Base-by-base conservation (phyloP, 2,888 invertebrate genomes). In the Petrolisthes manimaculis region DNA sequence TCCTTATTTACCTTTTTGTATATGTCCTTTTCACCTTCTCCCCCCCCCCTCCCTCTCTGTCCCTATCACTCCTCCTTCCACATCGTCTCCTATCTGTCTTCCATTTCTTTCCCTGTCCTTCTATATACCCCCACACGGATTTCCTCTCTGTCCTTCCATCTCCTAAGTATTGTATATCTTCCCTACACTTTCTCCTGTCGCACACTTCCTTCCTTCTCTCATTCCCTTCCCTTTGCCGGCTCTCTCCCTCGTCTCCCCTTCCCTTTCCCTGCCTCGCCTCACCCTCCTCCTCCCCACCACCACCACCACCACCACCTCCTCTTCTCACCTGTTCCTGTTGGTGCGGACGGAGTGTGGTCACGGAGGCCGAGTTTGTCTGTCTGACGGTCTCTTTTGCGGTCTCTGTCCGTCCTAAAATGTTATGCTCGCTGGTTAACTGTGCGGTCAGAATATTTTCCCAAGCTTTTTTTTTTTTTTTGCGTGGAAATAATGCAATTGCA, bases 401-500 rank as follows among this genome's bases (percentile, higher is more conserved):
- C 71, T 14, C n/a, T n/a, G 14, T 14, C 14, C n/a, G 71, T 71
- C 21, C 71, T n/a, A 12, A 12, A 71, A n/a, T n/a, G 6, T 71
- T 71, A 71, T 71, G 14, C 71, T 21, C 12, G 71, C 71, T 71
- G 71, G n/a, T 21, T 71, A 21, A 71, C 37, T 37, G 37, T 71
- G 71, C 71, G 71, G 71, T 71, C 21, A n/a, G n/a, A n/a, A 21
- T 71, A 71, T n/a, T 71, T 21, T 71, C 21, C 18, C 71, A 71
- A 71, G 21, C 21, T 71, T 71, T 14, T n/a, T n/a, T n/a, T n/a
- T n/a, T n/a, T n/a, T n/a, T n/a, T 21, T 71, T 71, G 71, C n/a
- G 71, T 21, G 71, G 71, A 71, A 71, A 71, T n/a, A 71, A 71
- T 71, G 71, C 71, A 21, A 21, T 71, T n/a, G n/a, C n/a, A 71